Percentiles rank a stretch among this genome's conserved stretches.
Evolutionary conservation across 1,140 invertebrate genomes (phyloP).

Genomic region (Camponotus vicinus): DNA sequence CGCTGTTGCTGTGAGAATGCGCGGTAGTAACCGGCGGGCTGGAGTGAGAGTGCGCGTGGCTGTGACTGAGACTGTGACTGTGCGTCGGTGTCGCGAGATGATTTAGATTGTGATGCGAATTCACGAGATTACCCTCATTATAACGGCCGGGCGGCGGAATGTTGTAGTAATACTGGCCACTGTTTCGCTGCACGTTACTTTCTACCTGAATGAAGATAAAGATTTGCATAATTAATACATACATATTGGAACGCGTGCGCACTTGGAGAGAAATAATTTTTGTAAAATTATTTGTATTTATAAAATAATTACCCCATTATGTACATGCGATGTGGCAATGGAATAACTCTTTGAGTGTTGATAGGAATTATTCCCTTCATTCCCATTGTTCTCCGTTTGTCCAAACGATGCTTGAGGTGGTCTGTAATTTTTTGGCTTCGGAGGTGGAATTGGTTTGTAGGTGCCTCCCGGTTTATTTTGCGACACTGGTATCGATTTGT

Average conservation of each 20-base stretch:
- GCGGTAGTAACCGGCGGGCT: slow-evolving; percentile 85
- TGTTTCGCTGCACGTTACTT: slow-evolving; percentile 81
- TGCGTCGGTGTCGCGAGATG: slow-evolving; percentile 84
- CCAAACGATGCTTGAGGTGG: slow-evolving; percentile 87
- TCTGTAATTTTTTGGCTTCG: slow-evolving; percentile 96
- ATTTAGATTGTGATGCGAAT: slow-evolving; percentile 85
- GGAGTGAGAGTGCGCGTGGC: slow-evolving; percentile 87
- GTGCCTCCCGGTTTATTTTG: slow-evolving; percentile 86
- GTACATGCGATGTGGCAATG: slow-evolving; percentile 84
- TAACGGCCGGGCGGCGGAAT: slow-evolving; percentile 86
- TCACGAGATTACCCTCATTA: slow-evolving; percentile 80
- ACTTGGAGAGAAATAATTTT: not conserved
- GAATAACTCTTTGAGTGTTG: slow-evolving; percentile 86
- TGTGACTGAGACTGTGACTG: slow-evolving; percentile 84
- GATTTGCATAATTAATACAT: not conserved
- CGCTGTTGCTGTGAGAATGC: slow-evolving; percentile 86
- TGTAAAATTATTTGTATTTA: no score
- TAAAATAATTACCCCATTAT: slow-evolving; percentile 85
- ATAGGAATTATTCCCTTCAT: slow-evolving; percentile 82
- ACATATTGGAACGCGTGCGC: not conserved
- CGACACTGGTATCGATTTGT: slow-evolving; percentile 81
- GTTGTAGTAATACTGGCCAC: slow-evolving; percentile 88
- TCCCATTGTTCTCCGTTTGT: slow-evolving; percentile 80
- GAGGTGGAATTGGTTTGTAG: slow-evolving; percentile 96
- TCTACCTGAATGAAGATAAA: slow-evolving; percentile 76